Evolutionary conservation across 1,140 invertebrate species (phyloP), one percentile per base, ranked within the genome.

Genomic region (Ptiloglossa arizonensis): DNA sequence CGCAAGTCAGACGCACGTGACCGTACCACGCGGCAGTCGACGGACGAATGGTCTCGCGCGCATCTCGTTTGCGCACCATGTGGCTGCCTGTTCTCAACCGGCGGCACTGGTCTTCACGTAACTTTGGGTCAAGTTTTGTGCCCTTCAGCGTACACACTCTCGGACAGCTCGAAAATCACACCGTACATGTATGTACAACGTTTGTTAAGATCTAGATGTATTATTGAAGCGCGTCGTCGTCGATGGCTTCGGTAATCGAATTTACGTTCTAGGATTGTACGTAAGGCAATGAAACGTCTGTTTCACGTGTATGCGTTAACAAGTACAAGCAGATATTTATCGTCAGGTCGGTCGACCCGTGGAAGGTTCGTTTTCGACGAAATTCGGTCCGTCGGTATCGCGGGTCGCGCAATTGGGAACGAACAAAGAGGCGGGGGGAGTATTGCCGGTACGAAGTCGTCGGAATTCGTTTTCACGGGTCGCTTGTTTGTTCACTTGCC

Each of bases 141-240:
- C n/a, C n/a, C n/a, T n/a, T n/a, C n/a, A n/a, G n/a, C 56, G 57
- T 78, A 79, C 46, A 73, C 62, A 57, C 52, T 11, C 41, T 19
- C 11, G 17, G 24, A 38, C 17, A 29, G 24, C 67, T 69, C 54
- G 32, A 38, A n/a, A 72, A 48, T 79, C 48, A 79, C 41, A 67
- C 54, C 38, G 54, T 38, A 79, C 22, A 60, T 44, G 54, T 50
- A 41, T 35, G 22, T 72, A 79, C 52, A 86, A 77, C 41, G 54
- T 86, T 83, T 77, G 48, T 85, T 86, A 79, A 64, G 56, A 79
- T 68, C 59, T 84, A 66, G 24, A 59, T 52, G 29, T 72, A 62
- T 83, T 82, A 77, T 70, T n/a, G 78, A 71, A 68, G 62, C 72
- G 66, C 35, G 57, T 56, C 27, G 32, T n/a, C 41, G 68, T 77